These are phyloP conservation scores for Smutsia gigantea DNA, from an alignment of 2,797 vertebrate genomes.

Conservation along the genomic window DNA sequence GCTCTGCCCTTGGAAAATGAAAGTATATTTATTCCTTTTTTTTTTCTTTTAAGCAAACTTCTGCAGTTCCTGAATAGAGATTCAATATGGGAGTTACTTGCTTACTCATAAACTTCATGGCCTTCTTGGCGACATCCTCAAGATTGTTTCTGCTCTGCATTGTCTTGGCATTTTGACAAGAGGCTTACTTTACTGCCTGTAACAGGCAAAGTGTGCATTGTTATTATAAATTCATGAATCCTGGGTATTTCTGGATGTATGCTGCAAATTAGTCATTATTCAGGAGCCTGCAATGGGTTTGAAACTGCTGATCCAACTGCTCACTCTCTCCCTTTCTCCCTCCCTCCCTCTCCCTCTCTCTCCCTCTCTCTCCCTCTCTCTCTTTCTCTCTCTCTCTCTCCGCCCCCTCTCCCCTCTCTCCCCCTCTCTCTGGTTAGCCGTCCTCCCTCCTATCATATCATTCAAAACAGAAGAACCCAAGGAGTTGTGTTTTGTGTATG, in stretches of 20 bases:
- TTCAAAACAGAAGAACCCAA: slow-evolving; percentile 2
- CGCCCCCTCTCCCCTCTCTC: no score
- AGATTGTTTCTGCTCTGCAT: slow-evolving; percentile 65
- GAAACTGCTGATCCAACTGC: slow-evolving; percentile 54
- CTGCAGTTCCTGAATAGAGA: not conserved
- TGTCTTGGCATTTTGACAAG: slow-evolving; percentile 81
- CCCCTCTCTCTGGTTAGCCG: not conserved
- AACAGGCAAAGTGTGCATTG: slow-evolving; percentile 76
- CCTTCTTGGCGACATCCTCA: slow-evolving; percentile 50
- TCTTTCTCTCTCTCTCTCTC: no score
- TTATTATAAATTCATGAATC: slow-evolving; percentile 82
- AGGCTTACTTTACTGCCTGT: slow-evolving; percentile 75
- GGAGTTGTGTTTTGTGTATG: not conserved
- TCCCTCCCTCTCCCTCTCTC: no score
- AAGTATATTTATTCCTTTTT: not conserved
- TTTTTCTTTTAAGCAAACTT: not conserved
- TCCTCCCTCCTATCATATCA: not conserved
- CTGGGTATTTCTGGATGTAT: slow-evolving; percentile 85
- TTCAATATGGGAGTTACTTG: slow-evolving; percentile 52
- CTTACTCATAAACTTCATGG: slow-evolving; percentile 45
- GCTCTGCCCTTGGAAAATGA: slow-evolving; percentile 13
- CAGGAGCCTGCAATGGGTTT: slow-evolving; percentile 33
- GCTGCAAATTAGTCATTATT: slow-evolving; percentile 75
- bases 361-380: no score
- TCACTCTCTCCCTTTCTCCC: not conserved